Evolutionary conservation across 2,888 invertebrate genomes (phyloP).

Genomic region (Brachyptera putata): DNA sequence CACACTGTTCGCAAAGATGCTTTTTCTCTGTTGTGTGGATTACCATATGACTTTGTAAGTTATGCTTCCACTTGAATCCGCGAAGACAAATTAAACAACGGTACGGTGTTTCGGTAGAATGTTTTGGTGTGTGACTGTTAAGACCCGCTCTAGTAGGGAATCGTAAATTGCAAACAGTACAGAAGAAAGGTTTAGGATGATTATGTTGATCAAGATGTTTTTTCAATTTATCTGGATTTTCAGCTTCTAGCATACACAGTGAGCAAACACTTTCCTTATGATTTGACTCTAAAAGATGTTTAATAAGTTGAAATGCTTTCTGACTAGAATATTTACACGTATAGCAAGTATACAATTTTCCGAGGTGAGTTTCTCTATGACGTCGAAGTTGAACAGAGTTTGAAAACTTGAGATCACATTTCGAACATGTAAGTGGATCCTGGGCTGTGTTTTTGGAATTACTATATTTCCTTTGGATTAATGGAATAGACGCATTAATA

Average conservation of each 20-base stretch:
- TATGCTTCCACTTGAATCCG: slow-evolving; percentile 57
- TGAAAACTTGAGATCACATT: slow-evolving; percentile 25
- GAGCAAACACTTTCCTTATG: slow-evolving; percentile 40
- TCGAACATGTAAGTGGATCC: slow-evolving; percentile 15
- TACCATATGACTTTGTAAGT: slow-evolving; percentile 52
- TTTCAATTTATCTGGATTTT: slow-evolving; percentile 38
- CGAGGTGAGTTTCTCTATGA: slow-evolving; percentile 39
- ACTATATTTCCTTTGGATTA: not conserved
- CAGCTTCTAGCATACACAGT: slow-evolving; percentile 42
- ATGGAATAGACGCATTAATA: not conserved
- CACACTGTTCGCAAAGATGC: slow-evolving; percentile 55
- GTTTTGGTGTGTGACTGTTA: slow-evolving; percentile 51
- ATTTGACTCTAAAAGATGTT: slow-evolving; percentile 34
- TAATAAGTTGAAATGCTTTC: slow-evolving; percentile 43
- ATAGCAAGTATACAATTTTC: slow-evolving; percentile 46
- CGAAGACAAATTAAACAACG: slow-evolving; percentile 49
- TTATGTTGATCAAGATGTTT: slow-evolving; percentile 47
- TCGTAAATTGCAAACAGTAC: slow-evolving; percentile 48
- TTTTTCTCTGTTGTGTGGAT: slow-evolving; percentile 49
- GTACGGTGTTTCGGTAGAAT: slow-evolving; percentile 52
- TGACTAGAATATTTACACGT: slow-evolving; percentile 46
- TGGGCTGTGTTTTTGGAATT: not conserved
- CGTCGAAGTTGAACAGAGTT: slow-evolving; percentile 23
- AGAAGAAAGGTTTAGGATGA: slow-evolving; percentile 50
- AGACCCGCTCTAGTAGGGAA: slow-evolving; percentile 50